A percentile compares a stretch with the other conserved stretches of the same genome.
These are phyloP conservation scores for Diachrysia chrysitis DNA, from an alignment of 2,888 invertebrate genomes.

Conservation along the genomic window DNA sequence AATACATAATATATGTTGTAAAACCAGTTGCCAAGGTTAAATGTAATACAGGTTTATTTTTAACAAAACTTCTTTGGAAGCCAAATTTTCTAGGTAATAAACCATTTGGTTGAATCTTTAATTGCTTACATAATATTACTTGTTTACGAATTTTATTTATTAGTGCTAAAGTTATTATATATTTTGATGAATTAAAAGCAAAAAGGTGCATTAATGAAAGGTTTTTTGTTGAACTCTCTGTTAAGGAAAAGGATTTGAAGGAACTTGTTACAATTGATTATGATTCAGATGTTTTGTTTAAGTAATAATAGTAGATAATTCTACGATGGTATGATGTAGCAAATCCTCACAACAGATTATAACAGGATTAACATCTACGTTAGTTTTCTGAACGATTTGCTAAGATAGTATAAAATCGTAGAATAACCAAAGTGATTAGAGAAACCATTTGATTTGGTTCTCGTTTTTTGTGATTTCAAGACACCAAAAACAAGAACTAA, in stretches of 20 bases:
- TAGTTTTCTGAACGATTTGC: too few relatives aligned
- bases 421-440: too few relatives aligned
- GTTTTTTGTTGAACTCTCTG: background rate
- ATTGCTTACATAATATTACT: conserved; percentile 28
- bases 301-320: too few relatives aligned
- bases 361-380: too few relatives aligned
- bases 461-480: background rate
- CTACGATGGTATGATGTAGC: too few relatives aligned
- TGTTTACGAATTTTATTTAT: background rate
- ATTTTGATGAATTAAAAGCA: conserved; percentile 2
- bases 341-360: too few relatives aligned
- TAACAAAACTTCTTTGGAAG: conserved; percentile 57
- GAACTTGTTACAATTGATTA: background rate
- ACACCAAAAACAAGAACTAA: conserved; percentile 1
- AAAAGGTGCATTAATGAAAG: background rate
- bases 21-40: conserved; percentile 58
- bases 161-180: background rate
- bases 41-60: conserved; percentile 57
- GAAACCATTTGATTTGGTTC: background rate
- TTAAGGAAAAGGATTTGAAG: background rate
- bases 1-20: conserved; percentile 44
- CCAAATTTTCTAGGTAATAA: conserved; percentile 61
- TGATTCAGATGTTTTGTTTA: background rate
- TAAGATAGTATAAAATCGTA: too few relatives aligned
- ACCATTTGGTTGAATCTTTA: conserved; percentile 54